These are phyloP conservation scores for Varanus salvator DNA, from an alignment of 2,113 vertebrate species.

Conservation along the genomic window DNA sequence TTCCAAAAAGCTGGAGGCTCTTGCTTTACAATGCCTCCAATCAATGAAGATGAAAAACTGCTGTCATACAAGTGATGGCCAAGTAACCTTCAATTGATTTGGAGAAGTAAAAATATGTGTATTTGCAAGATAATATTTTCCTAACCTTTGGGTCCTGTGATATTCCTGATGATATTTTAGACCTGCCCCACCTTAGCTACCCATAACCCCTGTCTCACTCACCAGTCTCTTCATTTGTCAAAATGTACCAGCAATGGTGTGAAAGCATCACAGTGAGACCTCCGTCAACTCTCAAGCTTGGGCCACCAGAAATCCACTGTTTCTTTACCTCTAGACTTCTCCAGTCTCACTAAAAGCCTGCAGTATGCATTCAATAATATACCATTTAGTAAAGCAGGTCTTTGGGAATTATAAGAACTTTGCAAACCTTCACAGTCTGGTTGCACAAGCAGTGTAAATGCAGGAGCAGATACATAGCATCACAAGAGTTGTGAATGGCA, in stretches of 20 bases:
- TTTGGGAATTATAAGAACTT: not conserved
- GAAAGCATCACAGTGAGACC: not conserved
- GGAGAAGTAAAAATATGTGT: not conserved
- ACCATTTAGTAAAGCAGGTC: not conserved
- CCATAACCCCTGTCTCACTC: not conserved
- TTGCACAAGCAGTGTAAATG: not conserved
- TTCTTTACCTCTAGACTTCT: not conserved
- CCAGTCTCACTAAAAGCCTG: not conserved
- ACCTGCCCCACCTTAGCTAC: not conserved
- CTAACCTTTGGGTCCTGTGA: not conserved
- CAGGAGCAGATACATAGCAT: not conserved
- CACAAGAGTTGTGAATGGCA: not conserved
- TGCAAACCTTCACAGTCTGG: not conserved
- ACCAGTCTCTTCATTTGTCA: not conserved
- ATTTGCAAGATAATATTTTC: slow-evolving; percentile 33
- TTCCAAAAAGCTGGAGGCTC: too few relatives aligned
- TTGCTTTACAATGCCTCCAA: not conserved
- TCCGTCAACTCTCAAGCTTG: not conserved
- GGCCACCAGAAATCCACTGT: not conserved
- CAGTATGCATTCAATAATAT: not conserved
- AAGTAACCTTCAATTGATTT: not conserved
- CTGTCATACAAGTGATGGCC: not conserved
- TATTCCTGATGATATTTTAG: not conserved
- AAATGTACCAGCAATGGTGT: not conserved
- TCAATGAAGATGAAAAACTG: slow-evolving; percentile 1